Evolutionary conservation across 2,797 vertebrate species (phyloP).

Genomic region (Peromyscus melanophrys): DNA sequence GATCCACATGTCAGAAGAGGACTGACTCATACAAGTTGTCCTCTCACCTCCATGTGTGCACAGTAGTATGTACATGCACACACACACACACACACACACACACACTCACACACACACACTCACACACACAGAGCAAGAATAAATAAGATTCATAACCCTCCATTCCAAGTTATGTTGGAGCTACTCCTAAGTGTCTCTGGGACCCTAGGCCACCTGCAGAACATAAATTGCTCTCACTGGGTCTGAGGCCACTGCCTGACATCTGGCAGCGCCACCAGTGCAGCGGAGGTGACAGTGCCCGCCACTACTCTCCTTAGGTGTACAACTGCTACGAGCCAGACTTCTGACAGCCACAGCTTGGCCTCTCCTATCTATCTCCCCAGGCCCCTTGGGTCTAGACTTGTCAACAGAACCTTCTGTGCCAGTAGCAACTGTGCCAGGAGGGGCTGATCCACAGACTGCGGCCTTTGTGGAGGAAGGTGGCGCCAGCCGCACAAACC

Average conservation of each 20-base stretch:
- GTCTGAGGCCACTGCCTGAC: background rate
- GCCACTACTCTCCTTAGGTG: background rate
- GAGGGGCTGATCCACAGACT: background rate
- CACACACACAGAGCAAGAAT: background rate
- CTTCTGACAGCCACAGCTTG: background rate
- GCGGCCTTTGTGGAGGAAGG: background rate
- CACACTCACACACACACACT: too few relatives aligned
- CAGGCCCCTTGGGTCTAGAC: background rate
- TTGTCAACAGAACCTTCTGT: background rate
- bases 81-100: background rate
- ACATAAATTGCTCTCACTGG: background rate
- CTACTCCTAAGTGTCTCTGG: background rate
- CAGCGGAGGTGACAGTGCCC: background rate
- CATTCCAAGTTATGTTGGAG: background rate
- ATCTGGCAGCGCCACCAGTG: rapidly evolving
- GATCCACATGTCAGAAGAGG: background rate
- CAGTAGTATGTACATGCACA: too few relatives aligned
- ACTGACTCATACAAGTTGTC: background rate
- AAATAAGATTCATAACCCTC: background rate
- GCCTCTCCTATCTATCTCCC: background rate
- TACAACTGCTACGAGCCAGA: rapidly evolving
- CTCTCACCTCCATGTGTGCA: background rate
- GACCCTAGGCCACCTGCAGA: too few relatives aligned
- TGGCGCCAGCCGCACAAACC: background rate
- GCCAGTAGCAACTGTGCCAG: rapidly evolving